These are phyloP conservation scores for Chaunax sp. DNA, from an alignment of 2,797 vertebrate species.

Conservation along the genomic window DNA sequence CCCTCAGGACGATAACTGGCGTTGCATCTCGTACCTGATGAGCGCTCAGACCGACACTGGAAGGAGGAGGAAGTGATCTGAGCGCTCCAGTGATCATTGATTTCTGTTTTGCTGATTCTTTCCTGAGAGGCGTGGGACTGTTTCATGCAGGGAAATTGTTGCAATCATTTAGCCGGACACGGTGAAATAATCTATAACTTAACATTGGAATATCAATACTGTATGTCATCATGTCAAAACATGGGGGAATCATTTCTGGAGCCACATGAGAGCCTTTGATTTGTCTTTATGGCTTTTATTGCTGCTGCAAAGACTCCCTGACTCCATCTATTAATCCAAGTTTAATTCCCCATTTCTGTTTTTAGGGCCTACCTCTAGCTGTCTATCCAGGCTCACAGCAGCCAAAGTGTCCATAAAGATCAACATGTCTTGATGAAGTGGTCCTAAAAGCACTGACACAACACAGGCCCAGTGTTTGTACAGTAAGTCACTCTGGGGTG, in stretches of 20 bases:
- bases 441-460: neutral
- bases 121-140: conserved; percentile 23
- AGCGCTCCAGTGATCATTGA: conserved; percentile 54
- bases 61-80: conserved; percentile 46
- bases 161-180: conserved; percentile 17
- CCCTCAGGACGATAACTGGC: conserved; percentile 45
- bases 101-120: conserved; percentile 50
- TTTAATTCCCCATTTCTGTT: conserved; percentile 5
- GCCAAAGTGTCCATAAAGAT: neutral
- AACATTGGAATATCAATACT: conserved; percentile 40
- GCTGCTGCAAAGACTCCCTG: neutral
- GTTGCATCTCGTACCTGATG: conserved; percentile 51
- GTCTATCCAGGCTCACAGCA: neutral
- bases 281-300: conserved; percentile 28
- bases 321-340: neutral
- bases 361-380: neutral
- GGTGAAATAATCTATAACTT: conserved; percentile 38
- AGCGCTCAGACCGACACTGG: conserved; percentile 34
- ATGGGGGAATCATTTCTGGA: conserved; percentile 10
- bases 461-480: conserved; percentile 3
- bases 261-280: conserved; percentile 9
- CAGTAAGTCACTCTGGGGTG: neutral
- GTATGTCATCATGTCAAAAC: conserved; percentile 16
- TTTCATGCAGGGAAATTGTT: conserved; percentile 23
- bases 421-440: conserved; percentile 1